Conservation (phyloP, 2,113 vertebrate genomes). For the Perccottus glenii region DNA sequence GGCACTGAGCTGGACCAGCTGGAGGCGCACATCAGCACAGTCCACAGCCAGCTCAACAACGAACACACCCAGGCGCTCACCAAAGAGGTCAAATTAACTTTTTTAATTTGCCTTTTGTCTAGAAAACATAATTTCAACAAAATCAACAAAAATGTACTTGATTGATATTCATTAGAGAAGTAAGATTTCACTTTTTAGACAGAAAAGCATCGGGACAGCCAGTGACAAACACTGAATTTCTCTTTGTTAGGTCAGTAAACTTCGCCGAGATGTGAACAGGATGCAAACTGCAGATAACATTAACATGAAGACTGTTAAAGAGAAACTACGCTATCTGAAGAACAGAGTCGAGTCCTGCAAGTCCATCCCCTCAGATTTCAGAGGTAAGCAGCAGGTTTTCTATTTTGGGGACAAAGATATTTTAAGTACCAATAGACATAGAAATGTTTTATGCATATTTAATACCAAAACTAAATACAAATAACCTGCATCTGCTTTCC, state of each 20-base stretch:
- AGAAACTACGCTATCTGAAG: constrained; percentile 69
- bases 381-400: constrained; percentile 44
- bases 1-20: constrained; percentile 64
- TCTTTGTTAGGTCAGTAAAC: constrained; percentile 54
- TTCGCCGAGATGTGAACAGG: constrained; percentile 42
- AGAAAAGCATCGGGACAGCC: no score
- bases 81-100: constrained; percentile 57
- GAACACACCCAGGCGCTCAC: constrained; percentile 49
- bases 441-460: no score
- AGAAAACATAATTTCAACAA: no score
- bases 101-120: no score
- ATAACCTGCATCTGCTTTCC: no score
- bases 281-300: constrained; percentile 58
- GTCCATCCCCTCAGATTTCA: constrained; percentile 68
- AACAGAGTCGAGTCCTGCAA: constrained; percentile 71
- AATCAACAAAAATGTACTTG: no score
- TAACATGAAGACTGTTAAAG: constrained; percentile 72
- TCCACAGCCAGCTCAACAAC: constrained; percentile 47
- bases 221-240: neutral
- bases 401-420: neutral
- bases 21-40: constrained; percentile 32
- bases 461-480: no score
- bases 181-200: neutral
- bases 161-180: neutral
- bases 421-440: neutral